Base-by-base conservation (phyloP, 2,113 vertebrate genomes). In the Lipophrys pholis region DNA sequence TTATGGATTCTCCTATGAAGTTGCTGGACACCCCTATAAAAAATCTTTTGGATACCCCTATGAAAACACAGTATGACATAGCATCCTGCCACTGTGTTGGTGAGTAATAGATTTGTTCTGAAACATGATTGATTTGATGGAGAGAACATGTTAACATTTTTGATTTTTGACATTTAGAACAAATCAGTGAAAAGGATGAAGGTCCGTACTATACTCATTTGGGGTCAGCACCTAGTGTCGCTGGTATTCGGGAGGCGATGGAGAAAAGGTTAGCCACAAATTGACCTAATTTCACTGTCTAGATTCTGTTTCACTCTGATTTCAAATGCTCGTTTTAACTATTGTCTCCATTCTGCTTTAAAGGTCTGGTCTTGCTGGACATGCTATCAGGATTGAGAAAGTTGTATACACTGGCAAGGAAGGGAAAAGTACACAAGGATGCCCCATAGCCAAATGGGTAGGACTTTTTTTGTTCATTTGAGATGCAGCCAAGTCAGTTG, bases 391-490 rank as follows among this genome's bases (percentile, higher is more conserved):
- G 84, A 99, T 99, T 92, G 97, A 99, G 73, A 97, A 94, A 92
- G 95, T 98, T 73, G 63, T 97, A 84, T 99, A 98, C 92, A 99
- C 98, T 76, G 98, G 98, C 80, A 99, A 97, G 91, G 98, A 99
- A 93, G 98, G 98, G 72, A 99, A 97, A 89, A 99, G 98, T 88
- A 96, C 95, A 86, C 97, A 97, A 91, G 98, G 98, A 73, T 99
- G 97, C 77, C 98, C 98, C 62, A 97, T 99, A 90, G 98, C 98
- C 63, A 99, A 99, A 96, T 99, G 97, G 98, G 98, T 99, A 95
- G 94, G 95, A 56, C 36, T 71, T 65, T 59, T 58, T 1, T 16
- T 14, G 61, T 48, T 43, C 0, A 38, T 46, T 57, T 57, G 8
- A 71, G 12, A 48, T 54, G 3, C 38, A 17, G 2, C 15, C 0